Conservation (phyloP, 92 coral and sea anemone genomes). For the Chrysogorgia sp. region DNA sequence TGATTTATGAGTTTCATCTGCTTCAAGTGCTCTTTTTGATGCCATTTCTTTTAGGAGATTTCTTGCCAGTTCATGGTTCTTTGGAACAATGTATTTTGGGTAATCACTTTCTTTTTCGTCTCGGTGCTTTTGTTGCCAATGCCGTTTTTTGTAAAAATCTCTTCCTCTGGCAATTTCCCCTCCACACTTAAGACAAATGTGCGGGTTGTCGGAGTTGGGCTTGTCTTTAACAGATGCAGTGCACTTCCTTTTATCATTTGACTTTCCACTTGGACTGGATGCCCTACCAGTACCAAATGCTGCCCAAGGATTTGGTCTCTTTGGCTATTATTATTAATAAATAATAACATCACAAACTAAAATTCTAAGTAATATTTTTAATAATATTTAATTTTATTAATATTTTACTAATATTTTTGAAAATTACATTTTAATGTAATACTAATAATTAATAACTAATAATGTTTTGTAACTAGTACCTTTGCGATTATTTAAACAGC, state of each 20-base stretch:
- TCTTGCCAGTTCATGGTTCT: no score
- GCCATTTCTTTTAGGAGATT: conserved; percentile 23
- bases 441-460: not conserved
- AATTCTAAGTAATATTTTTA: conserved; percentile 11
- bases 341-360: not conserved
- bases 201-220: conserved; percentile 41
- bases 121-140: no score
- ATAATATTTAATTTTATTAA: no score
- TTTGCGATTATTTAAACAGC: conserved; percentile 9
- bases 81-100: no score
- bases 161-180: conserved; percentile 19
- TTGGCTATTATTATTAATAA: not conserved
- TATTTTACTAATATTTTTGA: no score
- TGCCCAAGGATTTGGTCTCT: conserved; percentile 37
- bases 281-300: not conserved
- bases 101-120: no score
- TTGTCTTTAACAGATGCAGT: conserved; percentile 3
- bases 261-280: not conserved
- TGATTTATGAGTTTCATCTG: not conserved
- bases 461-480: not conserved
- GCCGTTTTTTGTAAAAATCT: conserved; percentile 30
- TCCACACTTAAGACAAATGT: conserved; percentile 24
- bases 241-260: not conserved
- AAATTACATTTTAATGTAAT: not conserved
- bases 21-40: not conserved